These are phyloP conservation scores for Elachura formosa DNA, from an alignment of 2,113 vertebrate species.

Conservation along the genomic window DNA sequence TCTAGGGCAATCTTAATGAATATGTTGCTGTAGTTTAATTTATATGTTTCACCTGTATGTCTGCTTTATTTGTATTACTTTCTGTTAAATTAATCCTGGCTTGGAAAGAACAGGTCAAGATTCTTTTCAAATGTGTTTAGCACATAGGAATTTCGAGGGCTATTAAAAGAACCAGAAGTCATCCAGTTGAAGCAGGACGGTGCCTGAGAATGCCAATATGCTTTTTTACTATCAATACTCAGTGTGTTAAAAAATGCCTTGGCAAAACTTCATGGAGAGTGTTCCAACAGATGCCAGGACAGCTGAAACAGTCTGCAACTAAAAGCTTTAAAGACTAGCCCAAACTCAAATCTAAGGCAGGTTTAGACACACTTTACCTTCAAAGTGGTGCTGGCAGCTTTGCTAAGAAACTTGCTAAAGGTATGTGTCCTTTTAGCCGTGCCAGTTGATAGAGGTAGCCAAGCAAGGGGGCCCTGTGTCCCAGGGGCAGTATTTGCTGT, in stretches of 20 bases:
- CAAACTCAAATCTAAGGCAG: background rate
- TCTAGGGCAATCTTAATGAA: background rate
- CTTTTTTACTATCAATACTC: background rate
- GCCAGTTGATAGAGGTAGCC: background rate
- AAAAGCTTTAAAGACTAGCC: background rate
- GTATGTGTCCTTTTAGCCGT: background rate
- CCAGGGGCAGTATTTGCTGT: background rate
- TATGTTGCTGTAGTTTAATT: background rate
- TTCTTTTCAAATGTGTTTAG: slow-evolving; percentile 1
- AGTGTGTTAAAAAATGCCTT: background rate
- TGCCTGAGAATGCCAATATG: background rate
- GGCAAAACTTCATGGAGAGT: background rate
- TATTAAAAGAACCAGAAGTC: slow-evolving; percentile 30
- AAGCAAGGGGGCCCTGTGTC: background rate
- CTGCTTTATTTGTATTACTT: background rate
- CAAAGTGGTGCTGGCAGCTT: background rate
- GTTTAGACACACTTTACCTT: background rate
- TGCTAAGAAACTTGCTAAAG: background rate
- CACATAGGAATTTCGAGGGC: slow-evolving; percentile 18
- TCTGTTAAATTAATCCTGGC: background rate
- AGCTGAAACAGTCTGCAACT: background rate
- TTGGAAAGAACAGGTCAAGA: background rate
- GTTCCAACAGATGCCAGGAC: background rate
- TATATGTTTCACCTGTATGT: background rate
- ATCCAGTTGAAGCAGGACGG: background rate